Evolutionary conservation across 2,797 vertebrate species (phyloP), one percentile per base, ranked within the genome.

Genomic region (Choloepus didactylus): DNA sequence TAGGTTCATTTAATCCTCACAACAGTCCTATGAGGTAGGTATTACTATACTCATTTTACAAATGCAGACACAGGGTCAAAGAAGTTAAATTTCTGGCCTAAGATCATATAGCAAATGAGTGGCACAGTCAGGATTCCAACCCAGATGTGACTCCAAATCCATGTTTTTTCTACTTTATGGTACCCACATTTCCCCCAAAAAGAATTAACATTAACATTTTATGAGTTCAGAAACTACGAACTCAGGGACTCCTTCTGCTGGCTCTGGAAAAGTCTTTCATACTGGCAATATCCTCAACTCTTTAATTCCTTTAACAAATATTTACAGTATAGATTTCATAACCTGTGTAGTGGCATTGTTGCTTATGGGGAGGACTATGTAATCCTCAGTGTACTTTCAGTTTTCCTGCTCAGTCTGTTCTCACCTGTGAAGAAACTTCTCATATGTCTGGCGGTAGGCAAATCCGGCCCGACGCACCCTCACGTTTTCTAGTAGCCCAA

Each of bases 351-450:
- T 38, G 9, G 5, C 4, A 2, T 0, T 7, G 23, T 72, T 15
- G 7, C 4, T 21, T 14, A 1, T 0, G 25, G 29, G 44, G 7
- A 19, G 27, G 31, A 25, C 59, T 5, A 62, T 0, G 0, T 69
- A 15, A 21, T 25, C 82, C 15, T 77, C 27, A 6, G 51, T 25
- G 54, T n/a, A 11, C 21, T 59, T 3, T 6, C 54, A 51, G 41
- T 21, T 44, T 93, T 51, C 41, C 18, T 46, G 77, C 23, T 49
- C 3, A 6, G 59, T 41, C 23, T 66, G 2, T 54, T 51, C 97
- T 98, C 97, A 99, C 99, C 99, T 99, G 98, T 99, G 99, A 29
- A 99, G 99, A 97, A 99, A 99, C 95, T 99, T 99, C 76, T 99
- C 98, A 10, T 99, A 99, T 0, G 98, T 99, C 97, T 99, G 99